Conservation (phyloP, 2,113 vertebrate species). For the Mobula birostris region DNA sequence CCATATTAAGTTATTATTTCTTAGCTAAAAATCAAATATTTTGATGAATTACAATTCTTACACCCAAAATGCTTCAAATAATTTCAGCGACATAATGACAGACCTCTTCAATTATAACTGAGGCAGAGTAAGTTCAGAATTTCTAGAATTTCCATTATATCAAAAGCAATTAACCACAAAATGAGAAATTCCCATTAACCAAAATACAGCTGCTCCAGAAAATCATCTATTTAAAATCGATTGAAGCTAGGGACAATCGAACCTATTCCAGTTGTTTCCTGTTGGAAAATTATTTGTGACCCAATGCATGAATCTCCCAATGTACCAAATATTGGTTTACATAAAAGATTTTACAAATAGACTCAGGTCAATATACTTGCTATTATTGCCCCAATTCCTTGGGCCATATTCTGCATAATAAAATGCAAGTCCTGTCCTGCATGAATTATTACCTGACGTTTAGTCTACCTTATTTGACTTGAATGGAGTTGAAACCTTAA, state of each 20-base stretch:
- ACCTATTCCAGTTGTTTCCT: background rate
- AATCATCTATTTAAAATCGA: background rate
- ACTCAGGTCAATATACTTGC: background rate
- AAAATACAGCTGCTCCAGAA: background rate
- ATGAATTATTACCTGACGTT: background rate
- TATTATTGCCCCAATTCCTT: background rate
- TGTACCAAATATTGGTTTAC: background rate
- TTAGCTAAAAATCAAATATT: background rate
- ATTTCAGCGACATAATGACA: background rate
- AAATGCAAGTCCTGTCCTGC: background rate
- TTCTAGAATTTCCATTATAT: background rate
- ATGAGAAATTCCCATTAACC: background rate
- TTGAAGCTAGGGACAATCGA: background rate
- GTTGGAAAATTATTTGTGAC: background rate
- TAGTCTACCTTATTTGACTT: background rate
- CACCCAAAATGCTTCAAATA: background rate
- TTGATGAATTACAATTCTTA: background rate
- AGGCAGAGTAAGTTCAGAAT: background rate
- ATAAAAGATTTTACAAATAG: background rate
- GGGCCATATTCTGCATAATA: background rate
- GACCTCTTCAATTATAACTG: background rate
- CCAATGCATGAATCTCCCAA: background rate
- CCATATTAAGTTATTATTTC: background rate
- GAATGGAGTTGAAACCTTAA: background rate
- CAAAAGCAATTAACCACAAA: background rate